Evolutionary conservation across 2,113 vertebrate species (phyloP), one percentile per base, ranked within the genome.

Genomic region (Gymnocephalus cernua): DNA sequence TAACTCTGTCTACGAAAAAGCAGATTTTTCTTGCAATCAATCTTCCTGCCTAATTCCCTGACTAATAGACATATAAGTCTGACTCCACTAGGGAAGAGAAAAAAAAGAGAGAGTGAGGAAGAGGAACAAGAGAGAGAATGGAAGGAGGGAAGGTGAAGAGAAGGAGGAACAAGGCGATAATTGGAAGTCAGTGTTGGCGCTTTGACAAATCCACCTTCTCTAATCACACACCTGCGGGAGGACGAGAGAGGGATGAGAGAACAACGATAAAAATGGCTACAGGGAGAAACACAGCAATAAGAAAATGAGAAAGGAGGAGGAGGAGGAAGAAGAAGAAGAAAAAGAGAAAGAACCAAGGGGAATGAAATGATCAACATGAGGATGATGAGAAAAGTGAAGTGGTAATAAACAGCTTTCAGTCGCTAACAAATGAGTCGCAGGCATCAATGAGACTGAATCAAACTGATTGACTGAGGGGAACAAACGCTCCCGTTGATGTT

Each of bases 401-500:
- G 59, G 15, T 64, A 70, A 75, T 68, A 50, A 74, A 51, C 66
- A 35, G 62, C 68, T 58, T 66, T 70, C 58, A 29, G 50, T 68
- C 1, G 29, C 47, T 62, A 64, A 79, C 45, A 84, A 87, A 84
- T 68, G 74, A 75, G 35, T 71, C 27, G 6, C 12, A 21, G 77
- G 54, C 84, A 71, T 44, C 54, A 41, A 29, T 27, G 58, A 41
- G 85, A 84, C 86, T 51, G 77, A 67, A 84, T 85, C 73, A 65
- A 48, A 74, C 38, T 85, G 74, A 88, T 21, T 86, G 85, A 89
- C 62, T 65, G 67, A 76, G 32, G n/a, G 67, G 77, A 0, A 65
- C 79, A 84, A 82, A 84, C 63, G 47, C 77, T 76, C 71, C 65
- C 80, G 83, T 87, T 78, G 82, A 90, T 92, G 74, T 41, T 14